A percentile compares a stretch with the other conserved stretches of the same genome.
Evolutionary conservation across 2,113 vertebrate genomes (phyloP).

Genomic region (Todiramphus saurophagus): DNA sequence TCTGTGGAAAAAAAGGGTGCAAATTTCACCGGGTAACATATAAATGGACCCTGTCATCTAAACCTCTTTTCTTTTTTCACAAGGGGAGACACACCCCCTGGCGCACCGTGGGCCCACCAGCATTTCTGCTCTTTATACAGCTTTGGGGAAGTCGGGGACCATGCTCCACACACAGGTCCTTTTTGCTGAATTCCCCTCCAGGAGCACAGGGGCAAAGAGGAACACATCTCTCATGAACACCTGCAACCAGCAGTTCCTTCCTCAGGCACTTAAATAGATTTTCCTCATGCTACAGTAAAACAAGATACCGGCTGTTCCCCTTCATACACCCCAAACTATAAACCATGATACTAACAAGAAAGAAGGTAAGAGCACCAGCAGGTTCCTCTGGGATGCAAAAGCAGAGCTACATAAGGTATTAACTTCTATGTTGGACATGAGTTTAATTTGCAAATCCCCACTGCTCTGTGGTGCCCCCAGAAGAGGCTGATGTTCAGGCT

Average conservation of each 20-base stretch:
- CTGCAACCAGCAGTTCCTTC: conserved; percentile 67
- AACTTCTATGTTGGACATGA: neutral
- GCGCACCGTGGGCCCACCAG: fast-evolving
- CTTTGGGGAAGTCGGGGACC: conserved; percentile 63
- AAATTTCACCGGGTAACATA: neutral
- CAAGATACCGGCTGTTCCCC: conserved; percentile 17
- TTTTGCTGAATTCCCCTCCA: conserved; percentile 72
- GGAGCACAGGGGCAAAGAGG: conserved; percentile 62
- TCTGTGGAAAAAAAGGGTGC: neutral
- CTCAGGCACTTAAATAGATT: conserved; percentile 53
- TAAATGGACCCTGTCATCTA: neutral
- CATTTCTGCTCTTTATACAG: neutral
- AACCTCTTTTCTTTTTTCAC: neutral
- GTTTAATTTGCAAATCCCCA: neutral
- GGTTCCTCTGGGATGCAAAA: neutral
- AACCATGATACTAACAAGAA: neutral
- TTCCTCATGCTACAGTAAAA: conserved; percentile 8
- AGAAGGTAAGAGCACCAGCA: neutral
- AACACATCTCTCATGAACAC: conserved; percentile 66
- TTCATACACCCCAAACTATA: conserved; percentile 21
- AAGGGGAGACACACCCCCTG: neutral
- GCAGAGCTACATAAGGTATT: neutral
- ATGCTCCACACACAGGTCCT: conserved; percentile 11
- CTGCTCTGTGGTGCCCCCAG: neutral
- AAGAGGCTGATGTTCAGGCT: neutral